Base-by-base conservation (phyloP, 2,113 vertebrate genomes). In the Laticauda colubrina region DNA sequence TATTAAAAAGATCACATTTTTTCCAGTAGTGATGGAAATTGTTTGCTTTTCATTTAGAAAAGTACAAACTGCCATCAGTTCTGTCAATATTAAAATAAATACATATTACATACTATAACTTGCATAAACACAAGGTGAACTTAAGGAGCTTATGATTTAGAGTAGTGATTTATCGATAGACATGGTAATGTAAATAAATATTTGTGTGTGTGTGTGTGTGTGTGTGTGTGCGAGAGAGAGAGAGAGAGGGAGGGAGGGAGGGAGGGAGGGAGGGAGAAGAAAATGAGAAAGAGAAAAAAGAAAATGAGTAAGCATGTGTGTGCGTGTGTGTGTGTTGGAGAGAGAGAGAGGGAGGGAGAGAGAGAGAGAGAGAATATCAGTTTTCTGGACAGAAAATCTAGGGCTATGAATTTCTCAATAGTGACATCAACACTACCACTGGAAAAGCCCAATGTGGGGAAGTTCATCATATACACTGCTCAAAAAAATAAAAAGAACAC, bases 1-100 rank as follows among this genome's bases (percentile, higher is more conserved):
- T 94, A 93, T 97, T 96, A 97, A 96, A 96, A 96, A 94, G 87
- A 87, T 94, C 20, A 95, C 95, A 89, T 94, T 23, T 12, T 93
- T 75, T 91, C 93, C 90, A 93, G 56, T 45, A 20, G 89, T 89
- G 87, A 95, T 61, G 94, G 64, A 97, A 97, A 96, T 95, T 94
- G 57, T 95, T 93, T 94, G 86, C 54, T 96, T 96, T 95, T 86
- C 86, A 95, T 96, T 95, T 97, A 97, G 95, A 93, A 53, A 81
- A 95, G 94, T 96, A 96, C 55, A 91, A 93, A 94, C 81, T 91
- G 91, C 56, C 91, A 53, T 91, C 91, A 95, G 24, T 95, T 93
- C 45, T 94, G 23, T 54, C 93, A 94, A 95, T 96, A 93, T 55
- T 90, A 91, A 93, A 54, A 94, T 20, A 95, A 93, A 95, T 57